These are phyloP conservation scores for Diaperis boleti DNA, from an alignment of 2,888 invertebrate genomes.

Conservation along the genomic window DNA sequence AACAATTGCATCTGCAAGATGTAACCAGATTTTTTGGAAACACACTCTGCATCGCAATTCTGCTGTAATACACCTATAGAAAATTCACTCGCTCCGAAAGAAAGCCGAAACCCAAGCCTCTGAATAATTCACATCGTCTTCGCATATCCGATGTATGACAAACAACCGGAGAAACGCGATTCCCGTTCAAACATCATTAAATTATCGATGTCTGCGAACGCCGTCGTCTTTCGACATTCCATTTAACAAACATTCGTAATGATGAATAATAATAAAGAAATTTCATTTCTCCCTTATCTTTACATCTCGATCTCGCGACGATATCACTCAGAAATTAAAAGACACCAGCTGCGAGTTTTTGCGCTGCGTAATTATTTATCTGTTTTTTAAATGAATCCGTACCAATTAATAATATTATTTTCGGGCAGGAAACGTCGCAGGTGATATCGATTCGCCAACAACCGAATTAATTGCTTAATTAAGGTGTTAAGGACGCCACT, in stretches of 20 bases:
- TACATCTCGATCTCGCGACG: neutral
- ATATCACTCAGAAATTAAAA: neutral
- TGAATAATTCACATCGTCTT: neutral
- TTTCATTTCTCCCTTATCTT: too few relatives aligned
- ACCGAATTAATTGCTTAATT: neutral
- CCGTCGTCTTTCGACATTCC: too few relatives aligned
- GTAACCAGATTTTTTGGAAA: too few relatives aligned
- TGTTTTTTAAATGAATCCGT: constrained; percentile 28
- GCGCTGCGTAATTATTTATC: constrained; percentile 17
- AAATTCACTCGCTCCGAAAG: too few relatives aligned
- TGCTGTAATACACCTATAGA: too few relatives aligned
- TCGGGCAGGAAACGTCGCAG: constrained; percentile 14
- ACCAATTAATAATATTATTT: constrained; percentile 24
- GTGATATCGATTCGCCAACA: neutral
- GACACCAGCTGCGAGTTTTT: constrained; percentile 22
- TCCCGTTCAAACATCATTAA: constrained; percentile 50
- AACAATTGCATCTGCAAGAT: too few relatives aligned
- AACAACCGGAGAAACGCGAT: neutral
- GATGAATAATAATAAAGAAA: too few relatives aligned
- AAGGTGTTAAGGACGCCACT: neutral
- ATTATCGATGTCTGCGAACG: constrained; percentile 48
- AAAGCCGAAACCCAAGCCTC: neutral
- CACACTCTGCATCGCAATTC: too few relatives aligned
- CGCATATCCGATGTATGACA: neutral
- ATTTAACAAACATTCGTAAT: too few relatives aligned